Evolutionary conservation across 2,797 vertebrate genomes (phyloP), one percentile per base, ranked within the genome.

Genomic region (Acrossocheilus wenchowensis): DNA sequence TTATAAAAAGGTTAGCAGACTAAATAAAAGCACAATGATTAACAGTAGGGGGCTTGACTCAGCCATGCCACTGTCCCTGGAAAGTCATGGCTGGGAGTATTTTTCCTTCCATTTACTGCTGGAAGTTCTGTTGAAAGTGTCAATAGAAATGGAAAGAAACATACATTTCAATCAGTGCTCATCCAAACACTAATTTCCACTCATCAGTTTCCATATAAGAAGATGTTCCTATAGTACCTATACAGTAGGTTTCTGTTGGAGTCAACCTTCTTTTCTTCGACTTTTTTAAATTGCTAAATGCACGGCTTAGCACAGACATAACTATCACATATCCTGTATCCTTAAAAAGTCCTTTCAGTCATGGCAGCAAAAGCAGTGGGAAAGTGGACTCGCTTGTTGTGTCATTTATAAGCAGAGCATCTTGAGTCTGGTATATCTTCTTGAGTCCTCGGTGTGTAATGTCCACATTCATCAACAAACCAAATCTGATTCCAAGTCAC

Each of bases 351-450:
- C 57, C 83, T 91, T 34, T 68, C 15, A 41, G 86, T 84, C 81
- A 50, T 84, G 78, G 89, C 83, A 92, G 89, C 81, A 89, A 86
- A 89, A 91, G 66, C 86, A 86, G 62, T 81, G 79, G 34, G 43
- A 86, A 73, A 50, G 21, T 90, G 91, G 91, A 91, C 93, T 94
- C 87, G 41, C 91, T 69, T 92, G 91, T 89, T 91, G 88, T 92
- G 91, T 92, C 91, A 92, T 95, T 94, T 93, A 94, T 78, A 75
- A 36, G 26, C 72, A 15, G 5, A 83, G 30, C 43, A 77, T 74
- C 71, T 82, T 26, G 41, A 81, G 69, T 39, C 69, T 54, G 30
- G 39, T 7, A 30, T n/a, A 68, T 78, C 60, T 50, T 74, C 9
- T 74, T 21, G 41, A 2, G 48, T 52, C 45, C 34, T 52, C 39